Percentiles rank a stretch among this genome's conserved stretches.
These are phyloP conservation scores for Xanthia icteritia DNA, from an alignment of 2,888 invertebrate genomes.

Conservation along the genomic window DNA sequence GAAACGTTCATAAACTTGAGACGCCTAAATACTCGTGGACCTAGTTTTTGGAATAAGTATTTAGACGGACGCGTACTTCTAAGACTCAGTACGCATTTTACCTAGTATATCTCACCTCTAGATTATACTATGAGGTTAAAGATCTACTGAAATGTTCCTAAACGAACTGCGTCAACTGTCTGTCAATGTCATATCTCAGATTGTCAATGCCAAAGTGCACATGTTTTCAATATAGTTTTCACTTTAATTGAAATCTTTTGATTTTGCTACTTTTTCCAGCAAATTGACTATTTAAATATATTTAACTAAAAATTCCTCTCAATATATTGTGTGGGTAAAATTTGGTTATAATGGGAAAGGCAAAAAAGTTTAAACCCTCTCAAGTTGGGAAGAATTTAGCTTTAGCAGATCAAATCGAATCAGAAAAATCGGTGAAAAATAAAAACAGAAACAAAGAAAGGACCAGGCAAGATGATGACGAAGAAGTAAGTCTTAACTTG, in stretches of 20 bases:
- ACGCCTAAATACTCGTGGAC: no score
- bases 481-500: constrained; percentile 91
- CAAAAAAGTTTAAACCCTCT: constrained; percentile 92
- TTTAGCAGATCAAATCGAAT: constrained; percentile 94
- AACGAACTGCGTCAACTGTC: not conserved
- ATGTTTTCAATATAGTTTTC: constrained; percentile 7
- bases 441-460: constrained; percentile 93
- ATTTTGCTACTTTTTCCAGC: not conserved
- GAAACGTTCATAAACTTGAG: no score
- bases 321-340: not conserved
- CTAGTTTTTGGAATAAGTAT: no score
- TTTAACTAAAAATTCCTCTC: not conserved
- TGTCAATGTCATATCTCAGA: constrained; percentile 4
- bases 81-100: no score
- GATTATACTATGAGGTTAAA: no score
- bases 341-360: constrained; percentile 92
- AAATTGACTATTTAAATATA: not conserved
- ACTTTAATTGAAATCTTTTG: not conserved
- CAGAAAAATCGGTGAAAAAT: constrained; percentile 91
- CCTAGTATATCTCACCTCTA: no score
- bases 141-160: not conserved
- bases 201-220: constrained; percentile 31
- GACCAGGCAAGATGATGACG: constrained; percentile 93
- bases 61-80: no score
- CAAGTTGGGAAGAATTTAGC: constrained; percentile 90